Evolutionary conservation across 1,140 invertebrate genomes (phyloP).

Genomic region (Campoletis sonorensis): DNA sequence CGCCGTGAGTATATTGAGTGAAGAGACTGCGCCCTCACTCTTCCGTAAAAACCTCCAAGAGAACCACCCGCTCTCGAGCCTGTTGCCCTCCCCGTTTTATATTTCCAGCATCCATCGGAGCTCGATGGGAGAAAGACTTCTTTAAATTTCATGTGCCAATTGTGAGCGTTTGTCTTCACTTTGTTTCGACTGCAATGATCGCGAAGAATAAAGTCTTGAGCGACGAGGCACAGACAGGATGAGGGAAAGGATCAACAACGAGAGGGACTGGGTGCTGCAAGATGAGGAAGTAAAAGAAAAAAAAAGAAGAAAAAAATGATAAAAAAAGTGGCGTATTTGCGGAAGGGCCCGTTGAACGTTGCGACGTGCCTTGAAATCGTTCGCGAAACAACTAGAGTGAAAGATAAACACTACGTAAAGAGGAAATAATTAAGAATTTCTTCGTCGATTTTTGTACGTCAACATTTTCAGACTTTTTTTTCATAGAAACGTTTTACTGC

Average conservation of each 20-base stretch:
- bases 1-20: slow-evolving; percentile 72
- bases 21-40: slow-evolving; percentile 59
- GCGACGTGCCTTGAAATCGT: slow-evolving; percentile 34
- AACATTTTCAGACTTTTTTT: not conserved
- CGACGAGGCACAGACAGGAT: slow-evolving; percentile 38
- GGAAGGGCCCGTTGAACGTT: slow-evolving; percentile 25
- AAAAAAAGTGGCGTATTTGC: slow-evolving; percentile 45
- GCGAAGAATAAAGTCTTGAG: slow-evolving; percentile 37
- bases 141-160: slow-evolving; percentile 77
- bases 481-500: no score
- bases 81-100: slow-evolving; percentile 50
- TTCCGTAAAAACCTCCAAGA: slow-evolving; percentile 2
- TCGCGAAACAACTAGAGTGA: slow-evolving; percentile 40
- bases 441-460: not conserved
- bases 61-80: not conserved
- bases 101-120: slow-evolving; percentile 22
- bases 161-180: slow-evolving; percentile 74
- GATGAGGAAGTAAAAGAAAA: not conserved
- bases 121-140: slow-evolving; percentile 58
- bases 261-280: slow-evolving; percentile 6
- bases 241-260: slow-evolving; percentile 49
- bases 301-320: no score
- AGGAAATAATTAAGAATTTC: slow-evolving; percentile 43
- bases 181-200: slow-evolving; percentile 62
- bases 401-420: slow-evolving; percentile 38